These are phyloP conservation scores for Oryzias sinensis DNA, from an alignment of 2,797 vertebrate species.

Conservation along the genomic window DNA sequence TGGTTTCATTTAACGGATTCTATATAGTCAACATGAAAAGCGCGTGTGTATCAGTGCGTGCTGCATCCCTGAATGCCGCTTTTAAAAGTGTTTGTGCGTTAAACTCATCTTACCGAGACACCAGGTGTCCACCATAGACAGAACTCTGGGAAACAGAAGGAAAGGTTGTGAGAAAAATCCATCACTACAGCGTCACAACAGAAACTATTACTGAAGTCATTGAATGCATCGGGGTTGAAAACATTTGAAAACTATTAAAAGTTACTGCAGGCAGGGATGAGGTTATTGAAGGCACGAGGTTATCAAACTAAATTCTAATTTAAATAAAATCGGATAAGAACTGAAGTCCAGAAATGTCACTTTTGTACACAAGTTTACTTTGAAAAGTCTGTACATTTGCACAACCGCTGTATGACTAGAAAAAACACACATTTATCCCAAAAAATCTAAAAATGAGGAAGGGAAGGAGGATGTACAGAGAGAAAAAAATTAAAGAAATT, in stretches of 20 bases:
- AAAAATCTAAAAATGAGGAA: too few relatives aligned
- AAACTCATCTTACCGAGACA: constrained; percentile 79
- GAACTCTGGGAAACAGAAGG: constrained; percentile 79
- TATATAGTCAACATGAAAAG: constrained; percentile 17
- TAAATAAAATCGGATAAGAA: too few relatives aligned
- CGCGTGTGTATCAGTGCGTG: constrained; percentile 3
- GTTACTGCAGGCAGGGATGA: too few relatives aligned
- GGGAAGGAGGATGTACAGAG: too few relatives aligned
- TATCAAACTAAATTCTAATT: too few relatives aligned
- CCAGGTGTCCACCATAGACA: constrained; percentile 85
- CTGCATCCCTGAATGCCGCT: constrained; percentile 8
- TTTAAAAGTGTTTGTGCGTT: not conserved
- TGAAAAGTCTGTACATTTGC: too few relatives aligned
- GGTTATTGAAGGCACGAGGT: too few relatives aligned
- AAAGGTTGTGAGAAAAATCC: constrained; percentile 51
- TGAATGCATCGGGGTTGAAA: constrained; percentile 20
- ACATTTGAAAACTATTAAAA: not conserved
- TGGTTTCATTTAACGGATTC: constrained; percentile 45
- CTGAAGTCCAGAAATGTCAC: too few relatives aligned
- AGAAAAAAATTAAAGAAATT: too few relatives aligned
- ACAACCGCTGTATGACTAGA: too few relatives aligned
- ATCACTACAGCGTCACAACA: constrained; percentile 36
- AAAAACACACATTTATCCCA: too few relatives aligned
- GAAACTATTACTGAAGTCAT: constrained; percentile 24
- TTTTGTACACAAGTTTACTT: too few relatives aligned